Evolutionary conservation across 2,888 invertebrate genomes (phyloP), one percentile per base, ranked within the genome.

Genomic region (Gnatocerus cornutus): DNA sequence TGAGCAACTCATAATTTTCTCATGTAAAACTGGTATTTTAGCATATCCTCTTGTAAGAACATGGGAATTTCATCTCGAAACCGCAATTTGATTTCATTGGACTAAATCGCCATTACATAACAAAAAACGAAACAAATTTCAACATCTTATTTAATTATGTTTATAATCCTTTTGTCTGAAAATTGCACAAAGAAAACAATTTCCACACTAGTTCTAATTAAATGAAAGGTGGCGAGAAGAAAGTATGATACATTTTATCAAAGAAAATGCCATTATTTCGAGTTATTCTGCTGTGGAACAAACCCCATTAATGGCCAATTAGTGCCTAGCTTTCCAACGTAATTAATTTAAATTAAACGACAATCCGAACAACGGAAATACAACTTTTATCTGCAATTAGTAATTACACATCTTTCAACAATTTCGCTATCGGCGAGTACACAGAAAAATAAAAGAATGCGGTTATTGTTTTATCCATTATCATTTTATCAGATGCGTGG

Each of bases 111-210:
- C 12, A 29, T 67, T 67, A 59, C 66, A 52, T 67, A 39, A 67
- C 37, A 10, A 9, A 21, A 30, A 39, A 33, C 33, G 64, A 29
- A 53, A 53, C 45, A 43, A 55, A 58, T 59, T 67, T 67, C 52
- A 43, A 33, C 58, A 67, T 41, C 52, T 13, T 27, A 14, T 55
- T 55, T 50, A 67, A 59, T 67, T 67, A 59, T 52, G 48, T 46
- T 67, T 67, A 67, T 66, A 67, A 67, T 67, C 59, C 59, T 50
- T 65, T 67, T 58, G 58, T 67, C 39, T 63, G 27, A 37, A 33
- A 37, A 37, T 45, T 48, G 14, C 41, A 56, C 14, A 65, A 56
- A 53, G 55, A 64, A 55, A 62, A 52, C 50, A 43, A 21, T 67
- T 67, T 67, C 66, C 21, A 39, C 52, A 67, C 33, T 43, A 43